Evolutionary conservation across 2,113 vertebrate genomes (phyloP).

Genomic region (Anoura caudifer): DNA sequence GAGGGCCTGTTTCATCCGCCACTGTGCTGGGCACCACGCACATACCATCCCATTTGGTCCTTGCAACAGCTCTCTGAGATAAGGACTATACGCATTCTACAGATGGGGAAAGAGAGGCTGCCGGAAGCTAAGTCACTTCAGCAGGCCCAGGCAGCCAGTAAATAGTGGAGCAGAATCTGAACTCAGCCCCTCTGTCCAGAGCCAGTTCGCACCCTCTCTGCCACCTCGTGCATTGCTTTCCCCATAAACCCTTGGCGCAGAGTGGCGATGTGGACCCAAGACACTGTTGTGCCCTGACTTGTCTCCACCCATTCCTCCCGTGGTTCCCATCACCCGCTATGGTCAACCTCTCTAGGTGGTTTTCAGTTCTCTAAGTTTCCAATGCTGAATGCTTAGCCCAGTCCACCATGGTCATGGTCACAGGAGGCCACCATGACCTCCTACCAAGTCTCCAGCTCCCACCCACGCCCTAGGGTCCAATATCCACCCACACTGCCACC

Average conservation of each 20-base stretch:
- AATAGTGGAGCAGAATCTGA: not conserved
- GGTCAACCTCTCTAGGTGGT: not conserved
- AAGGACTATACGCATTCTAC: not conserved
- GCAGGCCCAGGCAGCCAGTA: not conserved
- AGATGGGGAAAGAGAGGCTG: not conserved
- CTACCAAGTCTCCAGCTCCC: not conserved
- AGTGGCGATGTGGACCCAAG: accelerated
- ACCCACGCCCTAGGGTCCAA: accelerated
- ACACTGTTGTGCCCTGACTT: accelerated
- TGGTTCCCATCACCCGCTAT: not conserved
- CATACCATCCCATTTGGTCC: accelerated
- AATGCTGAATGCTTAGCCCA: not conserved
- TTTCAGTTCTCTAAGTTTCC: too few relatives aligned
- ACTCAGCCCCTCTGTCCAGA: not conserved
- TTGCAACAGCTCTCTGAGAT: accelerated
- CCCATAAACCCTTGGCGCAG: not conserved
- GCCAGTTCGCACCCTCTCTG: accelerated
- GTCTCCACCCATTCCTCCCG: accelerated
- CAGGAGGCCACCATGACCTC: not conserved
- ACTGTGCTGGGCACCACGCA: accelerated
- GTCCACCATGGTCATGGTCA: not conserved
- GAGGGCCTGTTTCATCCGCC: accelerated
- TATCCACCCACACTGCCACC: too few relatives aligned
- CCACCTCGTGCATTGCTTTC: accelerated
- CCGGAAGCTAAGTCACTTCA: not conserved